phyloP scores from a whole-genome alignment of 2,113 vertebrate genomes.

The Rhinopomastus cyanomelas region DNA sequence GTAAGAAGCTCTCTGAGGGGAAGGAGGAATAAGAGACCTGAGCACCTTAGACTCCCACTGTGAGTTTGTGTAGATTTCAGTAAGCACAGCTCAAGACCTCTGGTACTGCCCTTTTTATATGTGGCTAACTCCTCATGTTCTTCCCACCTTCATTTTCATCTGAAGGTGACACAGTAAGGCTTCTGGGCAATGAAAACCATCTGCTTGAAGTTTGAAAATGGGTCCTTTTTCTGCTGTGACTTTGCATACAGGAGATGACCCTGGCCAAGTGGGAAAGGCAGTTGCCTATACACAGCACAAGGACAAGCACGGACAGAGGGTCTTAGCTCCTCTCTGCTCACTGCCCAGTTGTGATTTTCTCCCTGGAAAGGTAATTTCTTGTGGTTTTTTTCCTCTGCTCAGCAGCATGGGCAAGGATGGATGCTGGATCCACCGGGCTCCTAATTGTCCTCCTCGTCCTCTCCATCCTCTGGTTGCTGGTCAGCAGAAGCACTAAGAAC shows the following conservation, averaged over 20 bases:
- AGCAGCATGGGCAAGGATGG: not conserved
- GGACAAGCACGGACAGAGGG: not conserved
- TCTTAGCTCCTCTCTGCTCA: not conserved
- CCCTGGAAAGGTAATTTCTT: not conserved
- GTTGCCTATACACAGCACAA: not conserved
- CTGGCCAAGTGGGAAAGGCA: not conserved
- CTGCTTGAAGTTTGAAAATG: accelerated
- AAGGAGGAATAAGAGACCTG: too few relatives aligned
- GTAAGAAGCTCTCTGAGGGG: too few relatives aligned
- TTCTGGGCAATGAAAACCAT: not conserved
- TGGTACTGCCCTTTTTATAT: accelerated
- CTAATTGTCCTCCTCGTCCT: not conserved
- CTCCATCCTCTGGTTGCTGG: not conserved
- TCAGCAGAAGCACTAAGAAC: accelerated
- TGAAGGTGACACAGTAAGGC: accelerated
- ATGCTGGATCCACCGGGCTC: accelerated
- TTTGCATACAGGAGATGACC: not conserved
- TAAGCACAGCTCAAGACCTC: too few relatives aligned
- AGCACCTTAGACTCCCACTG: accelerated
- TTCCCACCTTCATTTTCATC: not conserved
- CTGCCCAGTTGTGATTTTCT: not conserved
- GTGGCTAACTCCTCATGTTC: not conserved
- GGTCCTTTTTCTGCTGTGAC: not conserved
- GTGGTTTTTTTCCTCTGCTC: accelerated
- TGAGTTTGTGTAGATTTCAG: accelerated